phyloP scores from a whole-genome alignment of 2,888 invertebrate genomes.

The Zeuzera pyrina region DNA sequence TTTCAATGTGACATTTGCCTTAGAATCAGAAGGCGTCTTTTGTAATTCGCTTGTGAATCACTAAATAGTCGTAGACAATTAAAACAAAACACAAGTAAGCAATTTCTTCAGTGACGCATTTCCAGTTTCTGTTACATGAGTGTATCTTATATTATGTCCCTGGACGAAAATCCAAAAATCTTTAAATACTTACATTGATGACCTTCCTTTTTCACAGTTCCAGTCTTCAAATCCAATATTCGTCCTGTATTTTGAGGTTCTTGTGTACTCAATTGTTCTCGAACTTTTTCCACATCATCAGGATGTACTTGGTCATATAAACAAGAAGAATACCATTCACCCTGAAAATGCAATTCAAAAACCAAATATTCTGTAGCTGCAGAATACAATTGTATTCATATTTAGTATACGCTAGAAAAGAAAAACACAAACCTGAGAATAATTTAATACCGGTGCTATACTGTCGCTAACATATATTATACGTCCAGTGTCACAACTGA shows the following conservation, averaged over 20 bases:
- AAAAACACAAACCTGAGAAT: constrained; percentile 86
- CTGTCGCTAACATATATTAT: constrained; percentile 99
- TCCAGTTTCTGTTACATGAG: too few relatives aligned
- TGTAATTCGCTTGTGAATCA: too few relatives aligned
- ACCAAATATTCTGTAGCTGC: neutral
- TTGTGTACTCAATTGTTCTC: constrained; percentile 97
- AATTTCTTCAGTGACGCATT: too few relatives aligned
- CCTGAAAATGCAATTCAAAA: constrained; percentile 52
- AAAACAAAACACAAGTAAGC: too few relatives aligned
- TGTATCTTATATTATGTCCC: too few relatives aligned
- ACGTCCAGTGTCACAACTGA: constrained; percentile 96
- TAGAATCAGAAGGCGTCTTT: too few relatives aligned
- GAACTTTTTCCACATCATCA: constrained; percentile 96
- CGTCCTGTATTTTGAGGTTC: constrained; percentile 97
- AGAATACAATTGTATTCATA: neutral
- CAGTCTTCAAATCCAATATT: constrained; percentile 97
- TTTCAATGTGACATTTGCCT: too few relatives aligned
- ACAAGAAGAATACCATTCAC: constrained; percentile 97
- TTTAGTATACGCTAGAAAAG: neutral
- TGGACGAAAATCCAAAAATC: too few relatives aligned
- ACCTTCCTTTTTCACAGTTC: constrained; percentile 98
- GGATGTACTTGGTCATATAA: constrained; percentile 98
- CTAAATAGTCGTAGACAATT: too few relatives aligned
- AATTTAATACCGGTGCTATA: constrained; percentile 96
- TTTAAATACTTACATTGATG: constrained; percentile 91